Conservation (phyloP, 2,888 invertebrate species). For the Noctua comes region DNA sequence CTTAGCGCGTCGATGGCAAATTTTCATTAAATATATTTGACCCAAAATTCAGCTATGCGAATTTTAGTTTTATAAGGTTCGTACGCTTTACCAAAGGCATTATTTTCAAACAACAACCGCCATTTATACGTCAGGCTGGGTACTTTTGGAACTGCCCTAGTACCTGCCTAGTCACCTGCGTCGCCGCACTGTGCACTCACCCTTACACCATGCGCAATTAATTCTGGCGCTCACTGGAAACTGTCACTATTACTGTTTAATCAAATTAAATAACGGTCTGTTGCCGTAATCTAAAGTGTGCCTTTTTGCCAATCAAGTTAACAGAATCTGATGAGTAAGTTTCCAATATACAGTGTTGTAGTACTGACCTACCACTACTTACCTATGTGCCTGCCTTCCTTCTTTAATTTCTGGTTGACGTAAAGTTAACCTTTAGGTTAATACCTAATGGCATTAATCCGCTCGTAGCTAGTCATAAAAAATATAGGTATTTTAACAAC, state of each 20-base stretch:
- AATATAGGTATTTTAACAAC: not conserved
- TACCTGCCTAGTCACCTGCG: conserved; percentile 69
- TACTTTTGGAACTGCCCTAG: conserved; percentile 17
- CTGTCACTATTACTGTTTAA: conserved; percentile 31
- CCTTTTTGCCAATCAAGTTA: not conserved
- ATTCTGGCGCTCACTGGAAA: conserved; percentile 22
- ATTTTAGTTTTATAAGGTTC: not conserved
- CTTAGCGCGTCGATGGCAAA: no score
- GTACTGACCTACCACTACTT: not conserved
- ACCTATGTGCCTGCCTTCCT: not conserved
- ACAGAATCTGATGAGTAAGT: not conserved
- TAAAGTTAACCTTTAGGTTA: not conserved
- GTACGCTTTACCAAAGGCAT: not conserved
- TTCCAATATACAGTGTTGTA: not conserved
- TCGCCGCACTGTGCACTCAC: conserved; percentile 66
- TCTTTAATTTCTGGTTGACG: not conserved
- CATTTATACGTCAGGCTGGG: not conserved
- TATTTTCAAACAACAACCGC: not conserved
- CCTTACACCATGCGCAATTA: conserved; percentile 23
- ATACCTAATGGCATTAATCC: not conserved
- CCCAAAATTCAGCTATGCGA: no score
- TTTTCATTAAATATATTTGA: no score
- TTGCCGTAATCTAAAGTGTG: conserved; percentile 1
- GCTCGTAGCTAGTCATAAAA: not conserved
- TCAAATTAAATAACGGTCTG: conserved; percentile 25